These are phyloP conservation scores for Setipinna tenuifilis DNA, from an alignment of 2,797 vertebrate genomes.

Conservation along the genomic window DNA sequence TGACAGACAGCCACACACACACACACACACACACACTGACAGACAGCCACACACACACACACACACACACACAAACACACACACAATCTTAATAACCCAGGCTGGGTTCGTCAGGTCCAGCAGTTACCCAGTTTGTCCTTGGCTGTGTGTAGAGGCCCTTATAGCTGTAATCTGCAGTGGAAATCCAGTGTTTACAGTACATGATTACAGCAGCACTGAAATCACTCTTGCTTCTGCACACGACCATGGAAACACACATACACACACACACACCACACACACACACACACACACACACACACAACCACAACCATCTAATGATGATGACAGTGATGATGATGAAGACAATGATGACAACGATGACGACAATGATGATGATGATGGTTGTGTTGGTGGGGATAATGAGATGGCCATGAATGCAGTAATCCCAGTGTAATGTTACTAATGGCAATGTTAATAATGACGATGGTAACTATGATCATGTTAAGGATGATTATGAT, in stretches of 20 bases:
- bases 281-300: not conserved
- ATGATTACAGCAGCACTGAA: not conserved
- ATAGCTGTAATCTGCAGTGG: not conserved
- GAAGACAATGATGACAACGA: not conserved
- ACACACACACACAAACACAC: not conserved
- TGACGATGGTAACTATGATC: too few relatives aligned
- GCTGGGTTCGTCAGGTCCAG: not conserved
- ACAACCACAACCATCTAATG: not conserved
- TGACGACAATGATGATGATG: not conserved
- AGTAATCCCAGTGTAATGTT: not conserved
- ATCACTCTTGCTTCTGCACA: too few relatives aligned
- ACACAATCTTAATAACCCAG: not conserved
- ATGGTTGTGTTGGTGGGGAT: not conserved
- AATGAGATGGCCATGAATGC: too few relatives aligned
- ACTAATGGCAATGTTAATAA: not conserved
- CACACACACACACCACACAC: not conserved
- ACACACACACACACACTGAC: not conserved
- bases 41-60: not conserved
- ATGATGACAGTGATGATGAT: not conserved
- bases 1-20: not conserved
- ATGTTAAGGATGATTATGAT: too few relatives aligned
- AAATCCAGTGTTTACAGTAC: slow-evolving; percentile 6
- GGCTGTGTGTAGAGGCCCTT: not conserved
- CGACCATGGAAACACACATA: not conserved
- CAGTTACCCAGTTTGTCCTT: not conserved